phyloP scores from a whole-genome alignment of 1,140 invertebrate genomes.

The Drosophila gunungcola region DNA sequence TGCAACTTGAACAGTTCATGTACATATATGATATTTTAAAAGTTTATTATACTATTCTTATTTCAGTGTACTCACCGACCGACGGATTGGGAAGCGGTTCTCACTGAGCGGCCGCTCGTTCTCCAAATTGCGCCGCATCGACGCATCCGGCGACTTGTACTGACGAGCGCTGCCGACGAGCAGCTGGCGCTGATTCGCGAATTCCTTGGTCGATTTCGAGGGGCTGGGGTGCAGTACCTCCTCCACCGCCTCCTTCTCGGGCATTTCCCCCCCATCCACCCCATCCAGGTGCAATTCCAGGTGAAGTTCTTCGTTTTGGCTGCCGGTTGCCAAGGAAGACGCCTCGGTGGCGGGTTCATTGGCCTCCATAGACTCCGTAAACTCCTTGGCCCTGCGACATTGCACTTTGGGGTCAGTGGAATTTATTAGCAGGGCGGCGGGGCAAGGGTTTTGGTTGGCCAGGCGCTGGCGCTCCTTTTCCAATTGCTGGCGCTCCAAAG shows the following conservation, averaged over 20 bases:
- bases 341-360: constrained; percentile 56
- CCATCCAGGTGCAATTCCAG: constrained; percentile 40
- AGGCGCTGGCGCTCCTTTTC: constrained; percentile 59
- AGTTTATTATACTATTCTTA: too few species aligned
- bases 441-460: constrained; percentile 34
- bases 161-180: constrained; percentile 69
- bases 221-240: constrained; percentile 3
- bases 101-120: constrained; percentile 70
- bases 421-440: constrained; percentile 52
- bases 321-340: constrained; percentile 66
- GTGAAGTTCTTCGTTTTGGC: constrained; percentile 50
- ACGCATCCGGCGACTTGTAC: constrained; percentile 74
- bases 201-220: constrained; percentile 68
- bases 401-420: constrained; percentile 38
- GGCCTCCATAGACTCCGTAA: constrained; percentile 30
- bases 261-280: not conserved
- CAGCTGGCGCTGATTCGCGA: constrained; percentile 70
- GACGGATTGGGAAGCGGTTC: constrained; percentile 70
- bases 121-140: constrained; percentile 58
- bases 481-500: constrained; percentile 60
- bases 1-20: too few species aligned
- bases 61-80: constrained; percentile 52
- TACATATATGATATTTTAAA: too few species aligned
- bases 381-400: constrained; percentile 61
- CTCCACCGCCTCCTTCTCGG: not conserved